A percentile compares a stretch with the other conserved stretches of the same genome.
phyloP scores from a whole-genome alignment of 1,140 invertebrate species.

The Platyscapa corneri region DNA sequence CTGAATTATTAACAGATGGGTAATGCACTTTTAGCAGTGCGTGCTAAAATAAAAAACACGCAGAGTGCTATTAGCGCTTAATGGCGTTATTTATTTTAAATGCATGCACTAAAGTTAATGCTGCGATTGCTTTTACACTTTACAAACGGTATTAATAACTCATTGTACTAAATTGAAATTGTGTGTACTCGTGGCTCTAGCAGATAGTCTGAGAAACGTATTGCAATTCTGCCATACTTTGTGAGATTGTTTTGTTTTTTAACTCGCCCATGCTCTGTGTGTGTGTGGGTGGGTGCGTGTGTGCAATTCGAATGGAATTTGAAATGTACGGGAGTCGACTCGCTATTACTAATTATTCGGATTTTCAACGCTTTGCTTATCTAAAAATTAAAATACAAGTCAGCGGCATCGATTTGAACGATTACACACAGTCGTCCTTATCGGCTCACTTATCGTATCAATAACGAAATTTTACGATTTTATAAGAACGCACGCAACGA shows the following conservation, averaged over 20 bases:
- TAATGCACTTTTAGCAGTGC: background rate
- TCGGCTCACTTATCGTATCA: too few species aligned
- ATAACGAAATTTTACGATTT: too few species aligned
- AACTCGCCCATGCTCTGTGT: too few species aligned
- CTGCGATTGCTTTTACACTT: background rate
- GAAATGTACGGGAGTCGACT: too few species aligned
- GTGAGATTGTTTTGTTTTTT: too few species aligned
- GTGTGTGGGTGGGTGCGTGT: too few species aligned
- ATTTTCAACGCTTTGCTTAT: background rate
- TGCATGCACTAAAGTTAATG: background rate
- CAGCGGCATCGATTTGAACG: too few species aligned
- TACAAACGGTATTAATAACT: background rate
- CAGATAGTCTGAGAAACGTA: background rate
- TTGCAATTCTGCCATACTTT: background rate
- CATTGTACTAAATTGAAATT: conserved; percentile 7
- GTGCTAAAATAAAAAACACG: conserved; percentile 1
- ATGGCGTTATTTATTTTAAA: conserved; percentile 11
- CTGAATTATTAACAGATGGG: conserved; percentile 34
- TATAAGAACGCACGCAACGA: too few species aligned
- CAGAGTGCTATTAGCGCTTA: background rate
- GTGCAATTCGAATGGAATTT: too few species aligned
- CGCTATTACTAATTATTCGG: background rate
- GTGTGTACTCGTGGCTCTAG: background rate
- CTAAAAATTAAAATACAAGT: too few species aligned
- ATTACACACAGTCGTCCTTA: too few species aligned